These are phyloP conservation scores for Crotalus adamanteus DNA, from an alignment of 2,797 vertebrate genomes.

Conservation along the genomic window DNA sequence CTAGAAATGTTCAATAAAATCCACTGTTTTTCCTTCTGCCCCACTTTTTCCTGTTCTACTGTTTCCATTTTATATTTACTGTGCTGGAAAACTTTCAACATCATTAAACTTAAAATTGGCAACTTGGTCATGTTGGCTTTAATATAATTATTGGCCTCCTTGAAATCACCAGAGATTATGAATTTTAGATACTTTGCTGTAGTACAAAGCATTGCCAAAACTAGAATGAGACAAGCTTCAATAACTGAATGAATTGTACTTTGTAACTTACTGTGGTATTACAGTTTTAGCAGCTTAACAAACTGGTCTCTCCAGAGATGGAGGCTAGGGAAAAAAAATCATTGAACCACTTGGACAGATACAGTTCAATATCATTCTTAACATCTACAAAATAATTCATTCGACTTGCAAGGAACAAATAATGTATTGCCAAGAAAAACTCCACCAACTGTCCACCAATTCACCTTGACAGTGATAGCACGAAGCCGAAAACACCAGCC, in stretches of 20 bases:
- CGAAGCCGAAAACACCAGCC: too few relatives aligned
- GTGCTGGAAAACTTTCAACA: constrained; percentile 28
- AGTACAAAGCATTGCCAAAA: not conserved
- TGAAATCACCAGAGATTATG: not conserved
- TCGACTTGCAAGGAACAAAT: not conserved
- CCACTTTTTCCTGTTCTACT: constrained; percentile 23
- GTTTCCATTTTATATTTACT: constrained; percentile 14
- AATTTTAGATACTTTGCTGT: not conserved
- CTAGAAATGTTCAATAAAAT: not conserved
- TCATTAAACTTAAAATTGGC: constrained; percentile 10
- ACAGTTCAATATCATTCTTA: not conserved
- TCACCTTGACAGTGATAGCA: not conserved
- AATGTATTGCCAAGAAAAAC: not conserved
- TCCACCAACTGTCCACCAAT: not conserved
- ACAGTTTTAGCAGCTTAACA: constrained; percentile 17
- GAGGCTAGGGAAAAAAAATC: not conserved
- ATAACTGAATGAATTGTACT: constrained; percentile 3
- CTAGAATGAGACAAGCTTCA: not conserved
- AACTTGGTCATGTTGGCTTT: not conserved
- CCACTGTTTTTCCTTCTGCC: not conserved
- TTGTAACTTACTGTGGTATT: not conserved
- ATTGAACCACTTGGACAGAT: not conserved
- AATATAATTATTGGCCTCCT: constrained; percentile 13
- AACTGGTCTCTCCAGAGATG: not conserved
- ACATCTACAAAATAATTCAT: not conserved